These are phyloP conservation scores for Arenaria interpres DNA, from an alignment of 2,113 vertebrate genomes.

Conservation along the genomic window DNA sequence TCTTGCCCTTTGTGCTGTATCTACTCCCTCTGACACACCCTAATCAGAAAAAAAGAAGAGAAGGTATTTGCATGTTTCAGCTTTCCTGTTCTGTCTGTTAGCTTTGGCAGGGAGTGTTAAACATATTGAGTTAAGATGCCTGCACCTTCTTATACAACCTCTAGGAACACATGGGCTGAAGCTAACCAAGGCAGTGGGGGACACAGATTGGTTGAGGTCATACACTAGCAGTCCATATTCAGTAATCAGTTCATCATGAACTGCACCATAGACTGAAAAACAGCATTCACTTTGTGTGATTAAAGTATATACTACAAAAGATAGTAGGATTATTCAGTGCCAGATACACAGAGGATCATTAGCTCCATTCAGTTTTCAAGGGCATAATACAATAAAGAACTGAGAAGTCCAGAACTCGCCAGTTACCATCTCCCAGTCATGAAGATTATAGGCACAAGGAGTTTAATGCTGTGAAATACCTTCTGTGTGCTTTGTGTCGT, in stretches of 20 bases:
- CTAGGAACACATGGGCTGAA: not conserved
- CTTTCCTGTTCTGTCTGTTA: not conserved
- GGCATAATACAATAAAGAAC: not conserved
- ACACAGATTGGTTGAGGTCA: not conserved
- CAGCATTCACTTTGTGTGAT: not conserved
- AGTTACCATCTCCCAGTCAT: not conserved
- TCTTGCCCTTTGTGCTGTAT: not conserved
- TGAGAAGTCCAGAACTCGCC: not conserved
- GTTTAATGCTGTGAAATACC: not conserved
- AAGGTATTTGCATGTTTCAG: not conserved
- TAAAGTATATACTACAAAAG: not conserved
- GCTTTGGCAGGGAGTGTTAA: not conserved
- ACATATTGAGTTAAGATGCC: not conserved
- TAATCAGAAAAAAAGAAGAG: not conserved
- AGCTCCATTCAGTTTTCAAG: not conserved
- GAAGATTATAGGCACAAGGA: not conserved
- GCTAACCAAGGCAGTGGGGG: not conserved
- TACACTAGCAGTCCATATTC: not conserved
- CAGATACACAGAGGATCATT: not conserved
- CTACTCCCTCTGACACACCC: not conserved
- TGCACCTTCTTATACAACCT: not conserved
- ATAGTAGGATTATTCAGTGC: not conserved
- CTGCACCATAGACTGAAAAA: not conserved
- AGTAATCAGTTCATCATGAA: not conserved
- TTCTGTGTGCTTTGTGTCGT: not conserved